These are phyloP conservation scores for Nomada flava DNA, from an alignment of 2,888 invertebrate species.

Conservation along the genomic window DNA sequence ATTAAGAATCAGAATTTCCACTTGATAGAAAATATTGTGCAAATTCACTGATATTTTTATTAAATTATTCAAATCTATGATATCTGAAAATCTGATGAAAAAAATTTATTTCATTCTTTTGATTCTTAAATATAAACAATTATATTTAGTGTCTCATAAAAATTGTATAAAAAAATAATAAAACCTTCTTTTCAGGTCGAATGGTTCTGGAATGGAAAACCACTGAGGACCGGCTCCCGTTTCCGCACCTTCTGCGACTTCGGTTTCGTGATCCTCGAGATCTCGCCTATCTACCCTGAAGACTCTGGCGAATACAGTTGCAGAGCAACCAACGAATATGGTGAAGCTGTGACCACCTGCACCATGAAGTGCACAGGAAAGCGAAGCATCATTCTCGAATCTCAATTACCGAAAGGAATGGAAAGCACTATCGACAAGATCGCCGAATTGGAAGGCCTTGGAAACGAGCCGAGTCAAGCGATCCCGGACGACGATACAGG, in stretches of 20 bases:
- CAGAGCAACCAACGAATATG: slow-evolving; percentile 94
- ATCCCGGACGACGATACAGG: slow-evolving; percentile 93
- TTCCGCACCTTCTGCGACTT: slow-evolving; percentile 99
- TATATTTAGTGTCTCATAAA: no score
- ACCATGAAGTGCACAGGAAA: slow-evolving; percentile 96
- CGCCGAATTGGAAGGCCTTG: slow-evolving; percentile 95
- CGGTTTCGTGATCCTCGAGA: slow-evolving; percentile 98
- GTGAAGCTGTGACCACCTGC: slow-evolving; percentile 95
- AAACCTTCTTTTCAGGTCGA: slow-evolving; percentile 87
- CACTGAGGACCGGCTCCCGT: slow-evolving; percentile 94
- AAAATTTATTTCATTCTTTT: no score
- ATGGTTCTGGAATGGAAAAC: slow-evolving; percentile 98
- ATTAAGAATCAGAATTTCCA: no score
- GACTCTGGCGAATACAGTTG: slow-evolving; percentile 97
- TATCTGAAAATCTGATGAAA: background rate
- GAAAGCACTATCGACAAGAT: slow-evolving; percentile 97
- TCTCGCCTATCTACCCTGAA: slow-evolving; percentile 98
- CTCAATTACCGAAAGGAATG: slow-evolving; percentile 96
- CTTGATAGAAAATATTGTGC: no score
- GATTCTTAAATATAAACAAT: no score
- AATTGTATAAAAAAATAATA: background rate
- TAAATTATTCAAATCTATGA: background rate
- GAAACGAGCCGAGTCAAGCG: slow-evolving; percentile 88
- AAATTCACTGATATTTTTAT: background rate
- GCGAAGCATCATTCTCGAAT: slow-evolving; percentile 95